phyloP scores from a whole-genome alignment of 2,113 vertebrate genomes.

The Cricetomys ansorgei region DNA sequence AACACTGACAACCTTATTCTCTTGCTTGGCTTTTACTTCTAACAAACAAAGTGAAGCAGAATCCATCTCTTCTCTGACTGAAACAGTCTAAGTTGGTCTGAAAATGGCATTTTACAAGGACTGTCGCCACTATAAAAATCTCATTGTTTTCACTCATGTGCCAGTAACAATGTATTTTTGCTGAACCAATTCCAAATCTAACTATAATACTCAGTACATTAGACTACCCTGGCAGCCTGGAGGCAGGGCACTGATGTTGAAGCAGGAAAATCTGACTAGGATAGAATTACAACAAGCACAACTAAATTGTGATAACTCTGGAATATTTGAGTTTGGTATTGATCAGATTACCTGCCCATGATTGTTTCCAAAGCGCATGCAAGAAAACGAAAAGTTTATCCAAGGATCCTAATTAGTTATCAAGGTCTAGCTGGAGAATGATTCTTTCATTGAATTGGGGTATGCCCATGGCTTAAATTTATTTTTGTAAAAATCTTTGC shows the following conservation, averaged over 20 bases:
- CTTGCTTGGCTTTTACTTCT: conserved; percentile 27
- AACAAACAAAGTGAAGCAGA: conserved; percentile 28
- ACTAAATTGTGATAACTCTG: background rate
- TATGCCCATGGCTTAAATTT: background rate
- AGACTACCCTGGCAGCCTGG: background rate
- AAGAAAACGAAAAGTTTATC: conserved; percentile 3
- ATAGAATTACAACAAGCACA: background rate
- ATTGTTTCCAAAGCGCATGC: background rate
- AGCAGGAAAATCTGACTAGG: background rate
- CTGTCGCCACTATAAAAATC: conserved; percentile 46
- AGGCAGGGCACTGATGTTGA: background rate
- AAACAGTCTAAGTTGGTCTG: conserved; percentile 32
- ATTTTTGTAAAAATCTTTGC: background rate
- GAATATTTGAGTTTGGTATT: background rate
- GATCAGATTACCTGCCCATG: background rate
- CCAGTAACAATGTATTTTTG: conserved; percentile 52
- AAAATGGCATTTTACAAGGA: conserved; percentile 57
- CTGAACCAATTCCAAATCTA: background rate
- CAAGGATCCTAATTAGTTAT: background rate
- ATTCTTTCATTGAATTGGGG: background rate
- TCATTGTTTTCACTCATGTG: conserved; percentile 43
- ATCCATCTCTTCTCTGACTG: conserved; percentile 19
- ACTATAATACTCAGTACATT: background rate
- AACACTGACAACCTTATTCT: conserved; percentile 2
- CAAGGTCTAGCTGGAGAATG: background rate